Evolutionary conservation across 1,140 invertebrate genomes (phyloP), one percentile per base, ranked within the genome.

Genomic region (Papilio xuthus): DNA sequence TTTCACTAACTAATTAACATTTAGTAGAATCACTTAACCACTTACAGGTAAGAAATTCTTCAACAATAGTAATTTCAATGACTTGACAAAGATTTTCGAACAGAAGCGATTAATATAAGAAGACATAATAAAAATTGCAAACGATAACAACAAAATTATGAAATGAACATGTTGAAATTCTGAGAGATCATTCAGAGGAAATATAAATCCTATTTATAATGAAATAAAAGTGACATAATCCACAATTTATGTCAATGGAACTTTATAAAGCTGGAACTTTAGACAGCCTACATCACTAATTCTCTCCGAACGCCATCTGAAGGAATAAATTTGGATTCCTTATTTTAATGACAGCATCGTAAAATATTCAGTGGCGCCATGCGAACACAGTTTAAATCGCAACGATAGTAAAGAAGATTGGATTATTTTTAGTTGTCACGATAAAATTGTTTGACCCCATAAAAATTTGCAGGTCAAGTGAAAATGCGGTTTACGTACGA

Each of bases 381-480:
- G 63, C n/a, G 53, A 42, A 76, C 18, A 75, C 32, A 60, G 74
- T 60, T 76, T 63, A 41, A 76, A 76, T 63, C 56, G 18, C 56
- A 20, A 37, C 50, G 41, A 42, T 37, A 60, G 26, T 76, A 60
- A 76, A 73, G 71, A n/a, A 41, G n/a, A 23, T 56, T 76, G 74
- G 56, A 76, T 76, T 76, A 76, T 63, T 76, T 75, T 76, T 60
- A 76, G 74, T 76, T 76, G 74, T 76, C 74, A 37, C 72, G 32
- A 76, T 76, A 76, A 76, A 76, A 76, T 60, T 41, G 74, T 76
- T 60, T 60, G 74, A 76, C 74, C 74, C 37, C 74, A 76, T 76
- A 76, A 76, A 76, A 76, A 63, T 76, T 60, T 56, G 56, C 74
- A 76, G 74, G 74, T 76, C 74, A 76, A 76, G 53, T 76, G 53